Base-by-base conservation (phyloP, 2,113 vertebrate genomes). In the Telmatochromis sp. region DNA sequence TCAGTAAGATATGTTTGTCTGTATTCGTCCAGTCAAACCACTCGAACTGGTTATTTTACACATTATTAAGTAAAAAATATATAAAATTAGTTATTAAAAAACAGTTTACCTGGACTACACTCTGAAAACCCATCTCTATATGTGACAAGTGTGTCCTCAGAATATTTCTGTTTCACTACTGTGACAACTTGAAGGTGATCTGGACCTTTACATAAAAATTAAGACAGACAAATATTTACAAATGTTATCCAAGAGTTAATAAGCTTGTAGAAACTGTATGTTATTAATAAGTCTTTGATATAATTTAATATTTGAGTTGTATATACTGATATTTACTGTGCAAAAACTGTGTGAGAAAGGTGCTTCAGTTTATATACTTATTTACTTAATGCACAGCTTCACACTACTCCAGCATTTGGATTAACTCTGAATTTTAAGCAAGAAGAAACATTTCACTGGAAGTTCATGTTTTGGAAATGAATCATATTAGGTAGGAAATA, bases 181-280 rank as follows among this genome's bases (percentile, higher is more conserved):
- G 40, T 73, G 68, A 73, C 5, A 73, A 4, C 37, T 26, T 45
- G 12, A 0, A 71, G 35, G 2, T 23, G 14, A 73, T 17, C 21
- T 28, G 40, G 40, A 47, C 14, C 8, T 40, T 80, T 57, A 23
- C 0, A 55, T 21, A 55, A 17, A 80, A 80, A 80, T 37, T 14
- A 40, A 68, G n/a, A 40, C 11, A 68, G 12, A 35, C 23, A 9
- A 42, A 55, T 13, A 42, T 15, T 71, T 71, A 42, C 21, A 23
- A 71, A 71, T 0, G 5, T 42, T 42, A 45, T 45, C n/a, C 40
- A 1, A 11, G 40, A 3, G 21, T 71, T 71, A 68, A 68, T 14
- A 68, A 42, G 0, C 35, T 9, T 37, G 3, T 37, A n/a, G 11
- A 40, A 68, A 40, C 1, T 21, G 35, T 40, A 14, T 15, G 12